Evolutionary conservation across 2,113 vertebrate genomes (phyloP).

Genomic region (Oreochromis niloticus): DNA sequence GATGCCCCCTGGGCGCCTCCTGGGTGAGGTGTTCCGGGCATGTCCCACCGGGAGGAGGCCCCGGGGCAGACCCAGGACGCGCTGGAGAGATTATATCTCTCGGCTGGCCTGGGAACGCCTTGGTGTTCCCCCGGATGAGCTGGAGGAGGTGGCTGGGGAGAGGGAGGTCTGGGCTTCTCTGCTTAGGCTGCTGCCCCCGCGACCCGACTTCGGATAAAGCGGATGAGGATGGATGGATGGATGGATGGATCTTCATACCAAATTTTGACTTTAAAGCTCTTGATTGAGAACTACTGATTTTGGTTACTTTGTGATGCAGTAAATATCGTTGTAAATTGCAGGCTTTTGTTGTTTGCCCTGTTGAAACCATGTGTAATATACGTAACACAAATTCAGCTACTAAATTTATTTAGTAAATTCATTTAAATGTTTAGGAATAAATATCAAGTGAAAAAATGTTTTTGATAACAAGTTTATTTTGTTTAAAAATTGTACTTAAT

Average conservation of each 20-base stretch:
- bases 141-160: too few species aligned
- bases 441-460: neutral
- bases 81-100: too few species aligned
- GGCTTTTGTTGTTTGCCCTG: neutral
- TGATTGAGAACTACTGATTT: neutral
- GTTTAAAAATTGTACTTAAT: neutral
- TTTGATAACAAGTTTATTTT: neutral
- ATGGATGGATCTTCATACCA: fast-evolving
- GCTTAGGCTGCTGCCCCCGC: too few species aligned
- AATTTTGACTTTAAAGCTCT: neutral
- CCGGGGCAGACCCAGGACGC: too few species aligned
- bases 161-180: too few species aligned
- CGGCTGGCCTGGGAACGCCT: too few species aligned
- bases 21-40: too few species aligned
- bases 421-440: neutral
- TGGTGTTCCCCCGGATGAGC: too few species aligned
- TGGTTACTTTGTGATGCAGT: neutral
- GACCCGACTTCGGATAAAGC: too few species aligned
- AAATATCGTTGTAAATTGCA: neutral
- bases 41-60: too few species aligned
- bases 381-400: neutral
- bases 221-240: too few species aligned
- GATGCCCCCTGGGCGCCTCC: too few species aligned
- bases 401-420: neutral
- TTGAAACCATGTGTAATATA: neutral